Conservation (phyloP, 2,113 vertebrate genomes). For the Nyctereutes procyonoides region DNA sequence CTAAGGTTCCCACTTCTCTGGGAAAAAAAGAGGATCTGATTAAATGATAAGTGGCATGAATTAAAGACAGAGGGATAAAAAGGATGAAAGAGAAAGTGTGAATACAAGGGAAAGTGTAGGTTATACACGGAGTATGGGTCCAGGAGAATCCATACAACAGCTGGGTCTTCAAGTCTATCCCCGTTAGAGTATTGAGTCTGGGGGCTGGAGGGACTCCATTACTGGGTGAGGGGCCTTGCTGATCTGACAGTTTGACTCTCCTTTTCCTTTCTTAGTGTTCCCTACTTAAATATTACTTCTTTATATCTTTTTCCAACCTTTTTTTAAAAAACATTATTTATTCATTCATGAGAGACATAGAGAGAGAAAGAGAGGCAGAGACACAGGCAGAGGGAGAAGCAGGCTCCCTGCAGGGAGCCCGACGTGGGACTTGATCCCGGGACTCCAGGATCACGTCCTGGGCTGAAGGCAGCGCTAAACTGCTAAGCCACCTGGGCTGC, state of each 20-base stretch:
- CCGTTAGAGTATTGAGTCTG: too few species aligned
- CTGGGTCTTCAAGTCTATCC: neutral
- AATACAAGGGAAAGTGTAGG: neutral
- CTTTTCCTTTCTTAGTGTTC: neutral
- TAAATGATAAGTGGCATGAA: neutral
- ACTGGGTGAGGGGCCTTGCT: neutral
- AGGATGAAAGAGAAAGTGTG: neutral
- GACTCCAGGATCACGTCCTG: too few species aligned
- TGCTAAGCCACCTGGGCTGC: too few species aligned
- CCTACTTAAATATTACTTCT: neutral
- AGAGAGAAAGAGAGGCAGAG: too few species aligned
- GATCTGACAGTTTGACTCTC: neutral
- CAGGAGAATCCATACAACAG: neutral
- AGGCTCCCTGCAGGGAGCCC: too few species aligned
- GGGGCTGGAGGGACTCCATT: too few species aligned
- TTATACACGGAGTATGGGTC: accelerated
- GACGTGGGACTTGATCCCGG: too few species aligned
- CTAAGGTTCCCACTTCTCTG: neutral
- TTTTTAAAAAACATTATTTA: too few species aligned
- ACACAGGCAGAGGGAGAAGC: too few species aligned
- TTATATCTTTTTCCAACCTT: neutral
- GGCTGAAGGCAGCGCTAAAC: too few species aligned
- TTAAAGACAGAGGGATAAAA: neutral
- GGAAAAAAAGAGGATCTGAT: neutral
- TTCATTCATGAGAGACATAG: too few species aligned